phyloP scores from a whole-genome alignment of 2,888 invertebrate genomes.

The Bursaphelenchus okinawaensis region DNA sequence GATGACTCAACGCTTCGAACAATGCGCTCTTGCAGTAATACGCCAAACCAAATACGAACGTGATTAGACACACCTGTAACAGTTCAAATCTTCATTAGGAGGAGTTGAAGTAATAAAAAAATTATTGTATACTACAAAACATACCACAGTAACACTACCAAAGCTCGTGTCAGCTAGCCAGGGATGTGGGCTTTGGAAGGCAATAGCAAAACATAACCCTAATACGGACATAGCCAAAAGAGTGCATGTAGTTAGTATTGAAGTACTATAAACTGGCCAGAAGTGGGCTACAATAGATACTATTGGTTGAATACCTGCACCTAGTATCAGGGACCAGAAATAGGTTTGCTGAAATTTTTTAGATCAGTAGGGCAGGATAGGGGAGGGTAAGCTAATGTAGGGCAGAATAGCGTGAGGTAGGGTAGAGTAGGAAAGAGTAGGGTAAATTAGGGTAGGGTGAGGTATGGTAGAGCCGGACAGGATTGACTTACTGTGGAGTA shows the following conservation, averaged over 20 bases:
- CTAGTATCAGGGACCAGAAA: slow-evolving; percentile 72
- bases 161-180: not conserved
- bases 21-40: not conserved
- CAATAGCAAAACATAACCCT: slow-evolving; percentile 58
- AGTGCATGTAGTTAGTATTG: not conserved
- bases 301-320: slow-evolving; percentile 74
- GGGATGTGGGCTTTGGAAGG: slow-evolving; percentile 14
- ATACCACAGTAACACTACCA: not conserved
- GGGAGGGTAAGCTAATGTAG: too few species aligned
- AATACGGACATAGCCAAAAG: slow-evolving; percentile 43
- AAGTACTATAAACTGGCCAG: not conserved
- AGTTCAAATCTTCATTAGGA: too few species aligned
- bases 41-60: too few species aligned
- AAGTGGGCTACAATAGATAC: slow-evolving; percentile 65
- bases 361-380: too few species aligned
- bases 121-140: too few species aligned
- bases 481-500: slow-evolving; percentile 72
- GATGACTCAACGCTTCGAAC: not conserved
- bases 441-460: too few species aligned
- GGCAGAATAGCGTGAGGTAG: too few species aligned
- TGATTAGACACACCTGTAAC: not conserved
- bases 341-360: slow-evolving; percentile 63
- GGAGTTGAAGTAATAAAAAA: not conserved
- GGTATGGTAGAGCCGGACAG: too few species aligned
- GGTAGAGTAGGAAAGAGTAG: too few species aligned